phyloP scores from a whole-genome alignment of 2,888 invertebrate genomes.

The Seira musarum region DNA sequence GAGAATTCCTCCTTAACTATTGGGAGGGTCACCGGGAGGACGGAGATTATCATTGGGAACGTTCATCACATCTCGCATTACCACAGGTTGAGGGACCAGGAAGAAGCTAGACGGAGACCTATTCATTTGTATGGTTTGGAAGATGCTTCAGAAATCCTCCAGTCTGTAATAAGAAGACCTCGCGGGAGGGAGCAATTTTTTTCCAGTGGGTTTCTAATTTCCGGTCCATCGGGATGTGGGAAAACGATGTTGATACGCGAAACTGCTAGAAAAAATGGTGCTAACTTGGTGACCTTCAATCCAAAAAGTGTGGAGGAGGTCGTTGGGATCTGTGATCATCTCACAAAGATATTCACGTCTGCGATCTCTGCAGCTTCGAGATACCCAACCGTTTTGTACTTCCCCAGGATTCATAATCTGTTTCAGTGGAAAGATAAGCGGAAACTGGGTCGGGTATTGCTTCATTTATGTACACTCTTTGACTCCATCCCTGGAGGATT shows the following conservation, averaged over 20 bases:
- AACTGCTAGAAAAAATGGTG: slow-evolving; percentile 73
- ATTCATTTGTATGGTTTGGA: slow-evolving; percentile 57
- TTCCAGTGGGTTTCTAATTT: slow-evolving; percentile 71
- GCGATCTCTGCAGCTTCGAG: slow-evolving; percentile 72
- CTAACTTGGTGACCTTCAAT: slow-evolving; percentile 72
- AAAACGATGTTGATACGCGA: slow-evolving; percentile 76
- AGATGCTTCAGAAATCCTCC: slow-evolving; percentile 49
- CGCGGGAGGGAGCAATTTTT: slow-evolving; percentile 40
- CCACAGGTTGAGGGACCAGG: slow-evolving; percentile 34
- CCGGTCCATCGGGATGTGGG: slow-evolving; percentile 77
- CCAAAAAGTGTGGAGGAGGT: slow-evolving; percentile 16
- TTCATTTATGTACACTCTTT: slow-evolving; percentile 74
- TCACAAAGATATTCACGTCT: slow-evolving; percentile 73
- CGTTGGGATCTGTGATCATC: slow-evolving; percentile 68
- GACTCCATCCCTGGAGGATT: slow-evolving; percentile 72
- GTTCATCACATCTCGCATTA: slow-evolving; percentile 63
- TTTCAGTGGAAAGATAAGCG: slow-evolving; percentile 35
- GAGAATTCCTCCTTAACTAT: slow-evolving; percentile 22
- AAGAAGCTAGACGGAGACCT: neutral
- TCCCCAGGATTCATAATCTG: slow-evolving; percentile 62
- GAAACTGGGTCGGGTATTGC: slow-evolving; percentile 70
- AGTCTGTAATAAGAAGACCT: slow-evolving; percentile 41
- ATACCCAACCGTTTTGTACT: slow-evolving; percentile 72
- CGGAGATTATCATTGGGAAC: slow-evolving; percentile 61
- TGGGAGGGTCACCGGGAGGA: slow-evolving; percentile 61